A percentile compares a stretch with the other conserved stretches of the same genome.
phyloP scores from a whole-genome alignment of 2,113 vertebrate genomes.

The Sinocyclocheilus grahami region DNA sequence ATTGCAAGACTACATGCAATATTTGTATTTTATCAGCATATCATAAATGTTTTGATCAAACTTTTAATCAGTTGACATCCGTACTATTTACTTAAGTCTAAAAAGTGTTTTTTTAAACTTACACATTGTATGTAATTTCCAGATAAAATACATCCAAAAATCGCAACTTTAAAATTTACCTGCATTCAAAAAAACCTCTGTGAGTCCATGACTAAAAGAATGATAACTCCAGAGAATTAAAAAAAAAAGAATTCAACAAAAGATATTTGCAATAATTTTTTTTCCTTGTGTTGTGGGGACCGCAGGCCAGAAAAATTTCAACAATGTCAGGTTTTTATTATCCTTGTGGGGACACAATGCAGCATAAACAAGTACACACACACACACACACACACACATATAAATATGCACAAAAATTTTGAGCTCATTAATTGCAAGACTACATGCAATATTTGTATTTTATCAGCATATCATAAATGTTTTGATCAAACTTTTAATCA shows the following conservation, averaged over 20 bases:
- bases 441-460: not conserved
- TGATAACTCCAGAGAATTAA: constrained; percentile 11
- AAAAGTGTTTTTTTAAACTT: not conserved
- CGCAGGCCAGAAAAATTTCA: too few species aligned
- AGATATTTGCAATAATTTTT: not conserved
- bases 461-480: not conserved
- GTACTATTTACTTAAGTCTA: not conserved
- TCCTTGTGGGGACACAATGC: too few species aligned
- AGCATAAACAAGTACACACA: too few species aligned
- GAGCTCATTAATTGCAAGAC: not conserved
- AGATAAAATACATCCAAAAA: not conserved
- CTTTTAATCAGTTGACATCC: not conserved
- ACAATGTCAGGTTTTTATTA: too few species aligned
- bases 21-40: not conserved
- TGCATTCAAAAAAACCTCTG: not conserved
- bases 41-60: not conserved
- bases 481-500: not conserved
- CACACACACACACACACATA: too few species aligned
- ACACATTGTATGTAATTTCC: not conserved
- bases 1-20: not conserved
- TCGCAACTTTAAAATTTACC: not conserved
- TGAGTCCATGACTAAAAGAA: constrained; percentile 3
- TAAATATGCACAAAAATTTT: not conserved
- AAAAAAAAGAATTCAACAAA: constrained; percentile 50
- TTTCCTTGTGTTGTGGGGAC: too few species aligned